These are phyloP conservation scores for Drosophila kepulauana DNA, from an alignment of 1,140 invertebrate species.

Conservation along the genomic window DNA sequence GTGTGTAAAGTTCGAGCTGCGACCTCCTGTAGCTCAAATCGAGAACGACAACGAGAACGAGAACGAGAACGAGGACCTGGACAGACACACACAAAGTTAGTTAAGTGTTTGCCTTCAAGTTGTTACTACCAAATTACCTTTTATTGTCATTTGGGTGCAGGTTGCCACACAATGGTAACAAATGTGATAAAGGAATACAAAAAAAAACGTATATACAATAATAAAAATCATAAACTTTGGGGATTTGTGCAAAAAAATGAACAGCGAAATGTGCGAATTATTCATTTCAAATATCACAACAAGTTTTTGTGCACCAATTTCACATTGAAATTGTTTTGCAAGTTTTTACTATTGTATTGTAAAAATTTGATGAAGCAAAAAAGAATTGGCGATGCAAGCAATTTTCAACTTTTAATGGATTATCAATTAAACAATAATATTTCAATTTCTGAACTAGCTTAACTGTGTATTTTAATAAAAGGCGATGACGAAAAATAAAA, in stretches of 20 bases:
- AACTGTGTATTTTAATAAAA: neutral
- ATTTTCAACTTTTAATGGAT: conserved; percentile 6
- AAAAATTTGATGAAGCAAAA: neutral
- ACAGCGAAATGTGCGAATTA: conserved; percentile 30
- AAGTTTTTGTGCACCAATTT: conserved; percentile 13
- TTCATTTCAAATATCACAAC: conserved; percentile 9
- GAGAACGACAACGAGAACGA: conserved; percentile 16
- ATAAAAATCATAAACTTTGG: conserved; percentile 27
- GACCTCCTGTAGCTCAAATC: conserved; percentile 20
- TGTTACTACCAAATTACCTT: conserved; percentile 79
- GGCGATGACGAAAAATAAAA: neutral
- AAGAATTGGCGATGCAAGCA: conserved; percentile 3
- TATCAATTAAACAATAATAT: conserved; percentile 24
- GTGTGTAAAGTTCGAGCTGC: conserved; percentile 20
- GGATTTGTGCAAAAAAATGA: conserved; percentile 17
- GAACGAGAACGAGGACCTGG: conserved; percentile 7
- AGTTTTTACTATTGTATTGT: neutral
- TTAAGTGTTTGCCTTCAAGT: conserved; percentile 77
- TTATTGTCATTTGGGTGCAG: conserved; percentile 66
- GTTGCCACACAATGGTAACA: conserved; percentile 31
- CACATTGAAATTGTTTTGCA: conserved; percentile 5
- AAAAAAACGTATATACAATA: conserved; percentile 20
- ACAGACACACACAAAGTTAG: conserved; percentile 56
- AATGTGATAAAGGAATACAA: conserved; percentile 15
- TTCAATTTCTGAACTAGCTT: conserved; percentile 1